Base-by-base conservation (phyloP, 2,888 invertebrate species). In the Petrolisthes cinctipes region DNA sequence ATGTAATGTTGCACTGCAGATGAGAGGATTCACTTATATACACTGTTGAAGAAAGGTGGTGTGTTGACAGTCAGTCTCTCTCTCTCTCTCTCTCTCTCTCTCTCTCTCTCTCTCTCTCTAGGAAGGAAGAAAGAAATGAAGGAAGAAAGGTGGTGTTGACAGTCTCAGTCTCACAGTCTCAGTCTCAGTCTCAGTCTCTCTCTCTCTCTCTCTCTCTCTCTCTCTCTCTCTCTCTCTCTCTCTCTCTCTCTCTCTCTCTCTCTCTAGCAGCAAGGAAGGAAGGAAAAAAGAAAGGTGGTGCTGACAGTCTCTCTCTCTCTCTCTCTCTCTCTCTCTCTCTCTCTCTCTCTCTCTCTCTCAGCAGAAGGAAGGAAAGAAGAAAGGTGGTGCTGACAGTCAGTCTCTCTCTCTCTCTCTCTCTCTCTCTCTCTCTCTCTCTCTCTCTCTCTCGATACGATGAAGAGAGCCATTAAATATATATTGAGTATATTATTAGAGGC, bases 211-310 rank as follows among this genome's bases (percentile, higher is more conserved):
- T 79, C 79, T 79, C 79, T 79, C 71, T 68, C 82, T 82, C 82
- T 82, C 82, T 82, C 82, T 82, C 82, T 82, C 68, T 66, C 73
- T 83, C 54, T 82, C 68, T 82, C 68, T 66, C 82, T 82, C 82
- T 82, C 68, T 82, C 68, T 82, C 82, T 82, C 82, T 82, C 82
- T 68, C 51, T 80, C 23, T 82, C 51, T 82, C 51, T 81, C 14
- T 82, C 51, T 61, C 57, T 81, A n/a, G 17, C 57, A n/a, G 54
- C 20, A 7, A 11, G 56, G 17, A n/a, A n/a, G n/a, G 56, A 53
- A 54, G 17, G 6, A 79, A 79, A 54, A 7, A 37, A 61, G 20
- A n/a, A 61, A 80, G 80, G 23, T 54, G 79, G 53, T 61, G 5
- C 56, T 82, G 54, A 51, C 82, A 54, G 54, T 54, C 82, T 68